Evolutionary conservation across 2,113 vertebrate genomes (phyloP), one percentile per base, ranked within the genome.

Genomic region (Pelodiscus sinensis): DNA sequence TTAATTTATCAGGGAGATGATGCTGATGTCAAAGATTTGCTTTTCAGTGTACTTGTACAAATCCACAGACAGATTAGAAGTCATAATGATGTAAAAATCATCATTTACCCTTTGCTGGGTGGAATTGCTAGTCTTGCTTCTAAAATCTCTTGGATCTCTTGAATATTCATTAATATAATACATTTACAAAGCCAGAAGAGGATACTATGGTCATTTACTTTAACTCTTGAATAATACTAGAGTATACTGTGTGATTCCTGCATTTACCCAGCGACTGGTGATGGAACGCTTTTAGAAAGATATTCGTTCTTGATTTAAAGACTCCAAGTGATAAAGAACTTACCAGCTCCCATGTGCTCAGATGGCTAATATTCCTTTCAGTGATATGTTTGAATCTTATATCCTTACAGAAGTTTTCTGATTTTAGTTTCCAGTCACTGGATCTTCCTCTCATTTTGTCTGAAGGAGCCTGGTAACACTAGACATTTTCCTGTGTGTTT

Each of bases 381-480:
- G 71, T 75, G 22, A 44, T 44, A 75, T 44, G 44, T 44, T 75
- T 75, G 21, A 35, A 6, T 4, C 27, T 8, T 77, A 44, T 44
- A 44, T 44, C 44, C 44, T 6, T 44, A 44, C 44, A 6, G 44
- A 44, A 44, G 44, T 44, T 6, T 44, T 44, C 44, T 5, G 44
- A 44, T 44, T 44, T 44, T 44, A 44, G 44, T 44, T 44, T 44
- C 6, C 16, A 79, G 24, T 8, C 2, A 68, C 65, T 25, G 0
- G 0, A 77, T 77, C 24, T 27, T 84, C 13, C 81, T 2, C 87
- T 11, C 56, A 21, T 88, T 84, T 79, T 84, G 29, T 82, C 55
- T 9, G 65, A 11, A 84, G 29, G 87, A 44, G 24, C 57, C 57
- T 58, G 21, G 5, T 44, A 38, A 38, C 71, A 75, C 71, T 10